phyloP scores from a whole-genome alignment of 2,888 invertebrate species.

The Achlya flavicornis region DNA sequence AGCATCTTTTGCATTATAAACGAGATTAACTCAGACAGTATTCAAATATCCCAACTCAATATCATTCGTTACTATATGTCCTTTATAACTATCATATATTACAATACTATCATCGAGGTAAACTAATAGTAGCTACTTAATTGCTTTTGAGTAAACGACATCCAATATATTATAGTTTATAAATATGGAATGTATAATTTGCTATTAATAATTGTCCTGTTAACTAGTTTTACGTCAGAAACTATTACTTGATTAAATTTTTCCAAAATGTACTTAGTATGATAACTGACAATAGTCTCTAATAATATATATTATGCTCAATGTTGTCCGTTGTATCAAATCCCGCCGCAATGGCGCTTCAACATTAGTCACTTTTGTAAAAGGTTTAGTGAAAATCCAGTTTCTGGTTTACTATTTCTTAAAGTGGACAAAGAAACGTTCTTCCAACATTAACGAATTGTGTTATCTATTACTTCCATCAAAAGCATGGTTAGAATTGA shows the following conservation, averaged over 20 bases:
- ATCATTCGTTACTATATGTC: not conserved
- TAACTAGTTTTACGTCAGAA: not conserved
- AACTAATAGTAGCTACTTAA: not conserved
- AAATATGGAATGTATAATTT: not conserved
- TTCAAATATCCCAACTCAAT: not conserved
- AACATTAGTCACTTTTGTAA: not conserved
- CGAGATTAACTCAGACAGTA: not conserved
- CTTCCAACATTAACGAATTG: not conserved
- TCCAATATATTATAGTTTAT: too few relatives aligned
- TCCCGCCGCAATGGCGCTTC: slow-evolving; percentile 3
- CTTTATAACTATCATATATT: not conserved
- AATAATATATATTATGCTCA: too few relatives aligned
- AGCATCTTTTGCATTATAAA: not conserved
- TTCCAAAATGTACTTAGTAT: not conserved
- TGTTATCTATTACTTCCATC: slow-evolving; percentile 2
- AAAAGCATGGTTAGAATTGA: slow-evolving; percentile 1
- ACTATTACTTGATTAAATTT: not conserved
- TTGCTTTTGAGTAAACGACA: not conserved
- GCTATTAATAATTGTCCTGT: not conserved
- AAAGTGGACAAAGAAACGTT: not conserved
- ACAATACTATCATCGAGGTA: not conserved
- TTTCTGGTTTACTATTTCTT: not conserved
- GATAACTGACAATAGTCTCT: not conserved
- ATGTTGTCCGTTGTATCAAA: not conserved
- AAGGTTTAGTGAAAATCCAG: not conserved